Percentiles rank a stretch among this genome's conserved stretches.
Evolutionary conservation across 1,140 invertebrate genomes (phyloP).

Genomic region (Drosophila pallidifrons): DNA sequence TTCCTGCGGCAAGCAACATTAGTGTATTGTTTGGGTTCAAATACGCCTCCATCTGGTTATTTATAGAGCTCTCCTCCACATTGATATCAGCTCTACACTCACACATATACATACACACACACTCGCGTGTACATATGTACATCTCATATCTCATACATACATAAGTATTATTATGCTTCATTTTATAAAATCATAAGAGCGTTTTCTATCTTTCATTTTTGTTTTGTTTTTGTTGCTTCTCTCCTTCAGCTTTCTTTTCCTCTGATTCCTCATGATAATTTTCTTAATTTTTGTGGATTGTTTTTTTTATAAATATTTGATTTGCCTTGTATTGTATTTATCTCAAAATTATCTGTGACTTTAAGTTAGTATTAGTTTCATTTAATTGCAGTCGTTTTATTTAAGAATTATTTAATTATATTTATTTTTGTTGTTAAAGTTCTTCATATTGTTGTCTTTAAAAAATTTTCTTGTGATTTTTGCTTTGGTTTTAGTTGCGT

Average conservation of each 20-base stretch:
- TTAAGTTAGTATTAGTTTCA: slow-evolving; percentile 34
- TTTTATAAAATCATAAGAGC: slow-evolving; percentile 80
- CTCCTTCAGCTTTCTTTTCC: not conserved
- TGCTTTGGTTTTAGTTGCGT: slow-evolving; percentile 26
- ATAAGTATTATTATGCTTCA: slow-evolving; percentile 40
- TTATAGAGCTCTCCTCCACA: slow-evolving; percentile 14
- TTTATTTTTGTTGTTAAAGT: slow-evolving; percentile 36
- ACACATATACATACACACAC: not conserved
- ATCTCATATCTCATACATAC: slow-evolving; percentile 4
- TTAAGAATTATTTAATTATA: slow-evolving; percentile 17
- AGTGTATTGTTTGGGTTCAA: slow-evolving; percentile 27
- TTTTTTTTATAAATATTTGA: slow-evolving; percentile 24
- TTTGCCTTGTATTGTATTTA: slow-evolving; percentile 30
- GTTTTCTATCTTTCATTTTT: slow-evolving; percentile 53
- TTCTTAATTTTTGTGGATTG: slow-evolving; percentile 1
- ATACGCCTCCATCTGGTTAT: slow-evolving; percentile 19
- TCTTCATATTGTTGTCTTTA: slow-evolving; percentile 21
- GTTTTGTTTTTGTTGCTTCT: slow-evolving; percentile 24
- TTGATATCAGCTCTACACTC: slow-evolving; percentile 22
- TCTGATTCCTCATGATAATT: not conserved
- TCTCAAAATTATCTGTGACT: slow-evolving; percentile 28
- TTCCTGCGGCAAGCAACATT: slow-evolving; percentile 39
- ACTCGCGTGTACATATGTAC: slow-evolving; percentile 13
- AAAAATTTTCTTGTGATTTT: slow-evolving; percentile 29
- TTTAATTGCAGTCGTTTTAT: slow-evolving; percentile 69